phyloP scores from a whole-genome alignment of 1,140 invertebrate genomes.

The Danaus plexippus region DNA sequence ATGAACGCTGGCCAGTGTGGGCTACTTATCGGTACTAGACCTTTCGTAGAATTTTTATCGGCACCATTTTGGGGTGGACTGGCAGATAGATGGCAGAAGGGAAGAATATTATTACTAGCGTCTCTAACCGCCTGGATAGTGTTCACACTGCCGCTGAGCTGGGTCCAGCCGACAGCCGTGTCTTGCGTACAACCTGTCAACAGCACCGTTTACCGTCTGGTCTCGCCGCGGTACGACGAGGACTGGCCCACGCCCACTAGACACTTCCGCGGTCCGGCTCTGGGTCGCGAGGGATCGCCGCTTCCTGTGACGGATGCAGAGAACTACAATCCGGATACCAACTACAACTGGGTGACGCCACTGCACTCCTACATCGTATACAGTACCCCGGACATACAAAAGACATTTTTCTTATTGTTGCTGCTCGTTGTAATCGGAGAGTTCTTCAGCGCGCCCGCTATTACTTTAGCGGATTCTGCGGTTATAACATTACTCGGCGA shows the following conservation, averaged over 20 bases:
- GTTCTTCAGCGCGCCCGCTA: conserved; percentile 97
- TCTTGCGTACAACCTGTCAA: conserved; percentile 87
- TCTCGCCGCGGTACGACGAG: conserved; percentile 64
- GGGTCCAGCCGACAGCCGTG: conserved; percentile 93
- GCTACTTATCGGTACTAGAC: conserved; percentile 90
- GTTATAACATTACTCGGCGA: conserved; percentile 93
- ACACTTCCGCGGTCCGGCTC: conserved; percentile 40
- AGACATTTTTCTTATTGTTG: conserved; percentile 95
- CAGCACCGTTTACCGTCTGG: conserved; percentile 75
- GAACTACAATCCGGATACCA: conserved; percentile 85
- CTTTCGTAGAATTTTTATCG: conserved; percentile 97
- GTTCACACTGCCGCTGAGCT: conserved; percentile 95
- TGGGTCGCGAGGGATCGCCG: conserved; percentile 75
- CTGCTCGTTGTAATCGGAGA: conserved; percentile 96
- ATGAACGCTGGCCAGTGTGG: conserved; percentile 98
- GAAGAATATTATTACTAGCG: conserved; percentile 89
- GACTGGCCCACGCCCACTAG: conserved; percentile 31
- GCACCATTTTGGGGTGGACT: conserved; percentile 98
- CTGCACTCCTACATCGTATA: conserved; percentile 96
- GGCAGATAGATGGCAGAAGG: conserved; percentile 91
- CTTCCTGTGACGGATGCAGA: conserved; percentile 82
- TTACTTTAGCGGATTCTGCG: conserved; percentile 96
- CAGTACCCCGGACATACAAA: conserved; percentile 87
- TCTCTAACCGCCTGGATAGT: conserved; percentile 96
- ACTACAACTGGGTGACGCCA: conserved; percentile 89